These are phyloP conservation scores for Platycercus adscitus DNA, from an alignment of 2,113 vertebrate genomes.

Conservation along the genomic window DNA sequence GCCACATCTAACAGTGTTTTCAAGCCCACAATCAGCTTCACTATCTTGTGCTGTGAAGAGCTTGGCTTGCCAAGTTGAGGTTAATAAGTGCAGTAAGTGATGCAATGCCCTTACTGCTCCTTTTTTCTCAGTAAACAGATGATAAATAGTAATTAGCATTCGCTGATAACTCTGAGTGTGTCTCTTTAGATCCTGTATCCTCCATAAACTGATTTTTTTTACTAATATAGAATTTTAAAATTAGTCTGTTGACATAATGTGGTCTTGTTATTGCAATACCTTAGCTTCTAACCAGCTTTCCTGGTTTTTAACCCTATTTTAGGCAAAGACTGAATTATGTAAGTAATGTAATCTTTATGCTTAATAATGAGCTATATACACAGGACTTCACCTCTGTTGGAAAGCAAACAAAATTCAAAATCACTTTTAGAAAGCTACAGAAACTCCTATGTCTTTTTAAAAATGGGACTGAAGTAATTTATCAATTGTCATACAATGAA, in stretches of 20 bases:
- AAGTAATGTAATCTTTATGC: neutral
- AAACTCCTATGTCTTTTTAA: neutral
- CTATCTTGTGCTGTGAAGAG: neutral
- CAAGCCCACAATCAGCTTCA: neutral
- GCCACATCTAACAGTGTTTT: neutral
- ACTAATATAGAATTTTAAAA: neutral
- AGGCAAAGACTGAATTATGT: neutral
- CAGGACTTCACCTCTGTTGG: neutral
- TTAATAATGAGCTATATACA: neutral
- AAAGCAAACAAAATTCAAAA: neutral
- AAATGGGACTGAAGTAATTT: neutral
- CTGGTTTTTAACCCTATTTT: neutral
- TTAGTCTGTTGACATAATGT: neutral
- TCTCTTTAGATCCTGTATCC: neutral
- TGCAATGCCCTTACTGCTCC: neutral
- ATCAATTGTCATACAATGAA: rapidly evolving
- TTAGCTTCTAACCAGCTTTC: neutral
- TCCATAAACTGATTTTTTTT: neutral
- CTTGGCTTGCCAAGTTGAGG: neutral
- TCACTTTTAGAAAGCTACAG: neutral
- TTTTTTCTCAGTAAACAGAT: conserved; percentile 46
- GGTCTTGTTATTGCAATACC: neutral
- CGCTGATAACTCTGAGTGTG: neutral
- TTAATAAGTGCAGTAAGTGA: neutral
- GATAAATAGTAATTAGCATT: conserved; percentile 19